Conservation (phyloP, 2,113 vertebrate genomes). For the Erythrolamprus reginae region DNA sequence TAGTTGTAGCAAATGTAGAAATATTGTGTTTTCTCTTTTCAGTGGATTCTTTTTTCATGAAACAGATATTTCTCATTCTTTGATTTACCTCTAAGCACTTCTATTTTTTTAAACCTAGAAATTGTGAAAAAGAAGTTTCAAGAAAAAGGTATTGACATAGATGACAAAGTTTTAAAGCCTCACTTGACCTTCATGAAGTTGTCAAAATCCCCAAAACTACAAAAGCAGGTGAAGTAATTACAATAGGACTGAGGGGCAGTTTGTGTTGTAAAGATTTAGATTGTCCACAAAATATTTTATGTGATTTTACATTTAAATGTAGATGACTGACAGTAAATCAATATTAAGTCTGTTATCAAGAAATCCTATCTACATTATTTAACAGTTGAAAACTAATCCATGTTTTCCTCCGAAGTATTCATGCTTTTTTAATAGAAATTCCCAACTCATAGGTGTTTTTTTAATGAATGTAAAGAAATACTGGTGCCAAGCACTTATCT, state of each 20-base stretch:
- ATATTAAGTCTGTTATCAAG: not conserved
- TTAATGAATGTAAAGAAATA: not conserved
- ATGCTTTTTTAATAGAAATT: not conserved
- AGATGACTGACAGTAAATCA: not conserved
- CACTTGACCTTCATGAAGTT: conserved; percentile 98
- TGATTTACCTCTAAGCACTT: conserved; percentile 27
- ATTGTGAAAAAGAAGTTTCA: conserved; percentile 77
- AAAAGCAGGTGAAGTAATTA: conserved; percentile 74
- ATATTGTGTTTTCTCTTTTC: not conserved
- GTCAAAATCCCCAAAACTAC: conserved; percentile 79
- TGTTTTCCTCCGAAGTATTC: not conserved
- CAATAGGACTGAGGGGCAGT: not conserved
- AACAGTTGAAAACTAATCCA: not conserved
- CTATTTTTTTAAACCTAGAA: conserved; percentile 66
- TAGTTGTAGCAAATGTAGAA: conserved; percentile 2
- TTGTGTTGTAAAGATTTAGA: not conserved
- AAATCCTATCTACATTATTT: not conserved
- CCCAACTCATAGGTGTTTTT: not conserved
- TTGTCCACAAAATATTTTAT: not conserved
- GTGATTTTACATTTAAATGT: not conserved
- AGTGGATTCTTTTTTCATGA: conserved; percentile 36
- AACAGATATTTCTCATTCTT: conserved; percentile 12
- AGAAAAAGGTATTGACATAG: conserved; percentile 78
- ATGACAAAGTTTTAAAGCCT: conserved; percentile 79
- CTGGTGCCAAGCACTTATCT: not conserved